A percentile compares a stretch with the other conserved stretches of the same genome.
These are phyloP conservation scores for Cirrhinus mrigala DNA, from an alignment of 2,797 vertebrate species.

Conservation along the genomic window DNA sequence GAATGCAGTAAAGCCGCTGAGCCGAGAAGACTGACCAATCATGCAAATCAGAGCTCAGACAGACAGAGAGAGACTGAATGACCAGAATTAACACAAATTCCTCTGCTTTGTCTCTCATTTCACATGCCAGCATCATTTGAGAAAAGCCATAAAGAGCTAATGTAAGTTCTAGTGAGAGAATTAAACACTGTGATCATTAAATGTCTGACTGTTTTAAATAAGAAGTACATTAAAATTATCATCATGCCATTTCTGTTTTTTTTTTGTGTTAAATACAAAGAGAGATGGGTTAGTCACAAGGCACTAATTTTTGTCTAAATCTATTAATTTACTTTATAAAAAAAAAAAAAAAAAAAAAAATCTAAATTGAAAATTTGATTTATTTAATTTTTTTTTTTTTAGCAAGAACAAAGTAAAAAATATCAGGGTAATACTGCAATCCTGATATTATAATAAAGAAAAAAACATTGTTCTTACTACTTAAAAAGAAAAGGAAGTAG, in stretches of 20 bases:
- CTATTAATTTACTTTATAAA: not conserved
- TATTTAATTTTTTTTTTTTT: not conserved
- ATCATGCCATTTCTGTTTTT: not conserved
- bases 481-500: not conserved
- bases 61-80: slow-evolving; percentile 20
- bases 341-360: not conserved
- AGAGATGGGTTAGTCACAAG: not conserved
- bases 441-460: not conserved
- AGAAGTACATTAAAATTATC: not conserved
- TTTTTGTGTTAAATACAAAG: not conserved
- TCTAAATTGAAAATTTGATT: not conserved
- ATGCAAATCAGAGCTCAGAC: slow-evolving; percentile 36
- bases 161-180: not conserved
- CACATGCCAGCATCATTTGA: not conserved
- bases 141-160: not conserved
- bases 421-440: not conserved
- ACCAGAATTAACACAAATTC: slow-evolving; percentile 28
- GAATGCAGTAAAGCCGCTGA: slow-evolving; percentile 42
- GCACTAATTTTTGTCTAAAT: not conserved
- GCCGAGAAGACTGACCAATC: slow-evolving; percentile 2
- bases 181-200: not conserved
- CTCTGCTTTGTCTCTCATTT: slow-evolving; percentile 6
- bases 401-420: not conserved
- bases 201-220: not conserved
- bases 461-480: no score